Percentiles rank a stretch among this genome's conserved stretches.
phyloP scores from a whole-genome alignment of 2,113 vertebrate genomes.

The Semicossyphus pulcher region DNA sequence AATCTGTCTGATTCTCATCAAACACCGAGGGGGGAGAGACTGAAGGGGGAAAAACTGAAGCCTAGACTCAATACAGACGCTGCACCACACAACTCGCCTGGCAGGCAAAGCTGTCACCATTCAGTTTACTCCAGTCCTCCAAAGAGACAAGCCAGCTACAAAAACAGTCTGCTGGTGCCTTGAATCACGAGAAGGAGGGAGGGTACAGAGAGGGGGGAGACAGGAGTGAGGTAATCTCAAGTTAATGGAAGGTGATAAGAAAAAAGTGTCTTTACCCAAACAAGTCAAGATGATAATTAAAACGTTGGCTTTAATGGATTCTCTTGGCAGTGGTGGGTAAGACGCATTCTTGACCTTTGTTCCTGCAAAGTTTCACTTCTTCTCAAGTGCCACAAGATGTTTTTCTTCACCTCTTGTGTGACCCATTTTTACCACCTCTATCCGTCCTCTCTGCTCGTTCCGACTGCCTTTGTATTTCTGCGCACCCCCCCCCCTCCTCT shows the following conservation, averaged over 20 bases:
- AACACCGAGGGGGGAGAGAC: slow-evolving; percentile 25
- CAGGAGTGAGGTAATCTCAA: slow-evolving; percentile 54
- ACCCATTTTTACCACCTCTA: slow-evolving; percentile 63
- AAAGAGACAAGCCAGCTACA: slow-evolving; percentile 75
- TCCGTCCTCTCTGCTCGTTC: slow-evolving; percentile 37
- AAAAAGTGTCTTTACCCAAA: slow-evolving; percentile 59
- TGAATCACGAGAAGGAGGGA: slow-evolving; percentile 39
- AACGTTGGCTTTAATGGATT: slow-evolving; percentile 48
- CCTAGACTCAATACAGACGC: slow-evolving; percentile 69
- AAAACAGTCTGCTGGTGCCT: slow-evolving; percentile 72
- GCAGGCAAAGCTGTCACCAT: slow-evolving; percentile 70
- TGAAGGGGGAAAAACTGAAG: slow-evolving; percentile 22
- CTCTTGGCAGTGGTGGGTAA: neutral
- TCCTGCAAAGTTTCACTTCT: slow-evolving; percentile 58
- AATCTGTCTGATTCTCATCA: slow-evolving; percentile 72
- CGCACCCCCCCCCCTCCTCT: neutral
- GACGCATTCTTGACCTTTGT: slow-evolving; percentile 44
- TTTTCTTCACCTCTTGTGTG: slow-evolving; percentile 47
- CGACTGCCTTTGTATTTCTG: slow-evolving; percentile 53
- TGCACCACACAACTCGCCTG: slow-evolving; percentile 66
- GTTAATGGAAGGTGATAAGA: slow-evolving; percentile 70
- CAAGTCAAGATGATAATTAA: slow-evolving; percentile 47
- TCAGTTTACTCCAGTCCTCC: slow-evolving; percentile 59
- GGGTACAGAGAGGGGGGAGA: slow-evolving; percentile 26
- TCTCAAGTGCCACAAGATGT: slow-evolving; percentile 44